Evolutionary conservation across 2,888 invertebrate species (phyloP).

Genomic region (Ecdyonurus torrentis): DNA sequence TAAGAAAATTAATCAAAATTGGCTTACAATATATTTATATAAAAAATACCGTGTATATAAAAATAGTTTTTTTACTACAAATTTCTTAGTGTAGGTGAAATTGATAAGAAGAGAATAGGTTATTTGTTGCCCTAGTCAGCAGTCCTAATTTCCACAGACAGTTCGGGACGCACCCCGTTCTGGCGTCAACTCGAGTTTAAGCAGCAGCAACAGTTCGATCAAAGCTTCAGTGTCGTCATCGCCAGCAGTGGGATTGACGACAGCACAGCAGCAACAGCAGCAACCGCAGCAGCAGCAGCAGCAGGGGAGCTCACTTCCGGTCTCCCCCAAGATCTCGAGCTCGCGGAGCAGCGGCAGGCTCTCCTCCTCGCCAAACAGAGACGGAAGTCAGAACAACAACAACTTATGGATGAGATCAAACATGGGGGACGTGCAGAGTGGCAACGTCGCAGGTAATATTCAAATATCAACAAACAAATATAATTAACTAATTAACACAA

Average conservation of each 20-base stretch:
- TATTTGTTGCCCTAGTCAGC: constrained; percentile 5
- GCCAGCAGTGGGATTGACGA: too few relatives aligned
- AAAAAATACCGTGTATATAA: too few relatives aligned
- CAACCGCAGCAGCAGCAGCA: constrained; percentile 5
- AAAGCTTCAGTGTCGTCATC: too few relatives aligned
- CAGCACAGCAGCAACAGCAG: constrained; percentile 5
- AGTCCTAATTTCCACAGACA: constrained; percentile 33
- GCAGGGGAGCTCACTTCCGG: constrained; percentile 5
- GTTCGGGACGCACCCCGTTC: constrained; percentile 29
- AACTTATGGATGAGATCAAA: neutral
- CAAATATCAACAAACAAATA: too few relatives aligned
- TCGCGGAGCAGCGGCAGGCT: constrained; percentile 1
- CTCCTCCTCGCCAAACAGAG: neutral
- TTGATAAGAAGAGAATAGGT: neutral
- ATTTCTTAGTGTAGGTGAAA: neutral
- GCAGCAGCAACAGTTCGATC: constrained; percentile 4
- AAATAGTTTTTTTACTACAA: too few relatives aligned
- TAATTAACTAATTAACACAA: too few relatives aligned
- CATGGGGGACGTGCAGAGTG: neutral
- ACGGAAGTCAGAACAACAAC: neutral
- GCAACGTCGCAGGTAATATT: neutral
- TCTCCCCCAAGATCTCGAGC: neutral
- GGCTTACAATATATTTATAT: too few relatives aligned
- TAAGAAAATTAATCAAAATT: too few relatives aligned
- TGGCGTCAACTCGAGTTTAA: too few relatives aligned